Base-by-base conservation (phyloP, 2,797 vertebrate species). In the Prionace glauca region DNA sequence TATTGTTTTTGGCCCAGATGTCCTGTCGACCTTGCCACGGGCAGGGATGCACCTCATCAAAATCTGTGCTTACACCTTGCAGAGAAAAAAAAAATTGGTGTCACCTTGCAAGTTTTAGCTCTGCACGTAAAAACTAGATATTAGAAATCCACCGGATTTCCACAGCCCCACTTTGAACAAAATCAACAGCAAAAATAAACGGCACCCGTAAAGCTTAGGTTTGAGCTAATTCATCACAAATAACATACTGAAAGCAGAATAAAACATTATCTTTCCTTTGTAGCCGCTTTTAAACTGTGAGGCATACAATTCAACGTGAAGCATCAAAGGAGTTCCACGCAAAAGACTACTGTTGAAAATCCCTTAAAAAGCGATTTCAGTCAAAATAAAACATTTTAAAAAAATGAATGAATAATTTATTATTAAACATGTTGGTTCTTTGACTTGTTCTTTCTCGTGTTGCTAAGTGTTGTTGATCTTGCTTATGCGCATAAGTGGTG, bases 321-420 rank as follows among this genome's bases (percentile, higher is more conserved):
- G 10, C 45, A 71, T 94, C 62, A 72, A 94, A 94, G 36, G 41
- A 50, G 41, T 72, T 36, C 41, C 12, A 18, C 32, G 56, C 60
- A 14, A 90, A 22, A 71, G 9, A 14, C 18, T 94, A 94, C 0
- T 0, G 36, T 72, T 94, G 65, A 50, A 24, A 20, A 94, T 14
- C 2, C 67, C 24, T 50, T 72, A 22, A 16, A 94, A 94, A 69
- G 36, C 67, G 41, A 72, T 94, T 91, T 72, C 92, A 94, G 36
- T 22, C 41, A 5, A 45, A 45, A 45, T 71, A 36, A 94, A 26
- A 18, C 36, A 94, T 26, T 56, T 56, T 56, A 67, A 67, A n/a
- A 26, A 29, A 71, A 72, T 3, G 45, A 45, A 72, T 94, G 92
- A 94, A 94, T 94, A 94, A 94, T 94, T 94, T 20, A 94, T 45